A percentile compares a stretch with the other conserved stretches of the same genome.
These are phyloP conservation scores for Rhagophthalmus giganteus DNA, from an alignment of 2,888 invertebrate species.

Conservation along the genomic window DNA sequence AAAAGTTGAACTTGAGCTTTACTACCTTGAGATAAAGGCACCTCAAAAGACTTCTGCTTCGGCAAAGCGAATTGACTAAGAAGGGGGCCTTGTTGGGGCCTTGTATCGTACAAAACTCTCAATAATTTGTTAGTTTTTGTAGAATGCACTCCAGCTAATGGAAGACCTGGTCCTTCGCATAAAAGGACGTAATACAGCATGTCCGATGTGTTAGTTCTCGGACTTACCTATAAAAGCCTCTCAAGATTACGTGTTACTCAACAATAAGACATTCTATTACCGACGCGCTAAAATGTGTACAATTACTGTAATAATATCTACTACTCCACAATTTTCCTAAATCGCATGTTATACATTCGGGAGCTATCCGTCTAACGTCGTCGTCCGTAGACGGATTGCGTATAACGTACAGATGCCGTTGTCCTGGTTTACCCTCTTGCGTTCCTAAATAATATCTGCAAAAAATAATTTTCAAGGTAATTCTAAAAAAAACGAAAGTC, in stretches of 20 bases:
- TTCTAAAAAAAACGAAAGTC: too few species aligned
- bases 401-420: slow-evolving; percentile 85
- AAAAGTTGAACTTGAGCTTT: slow-evolving; percentile 85
- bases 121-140: slow-evolving; percentile 75
- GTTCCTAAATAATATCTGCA: slow-evolving; percentile 65
- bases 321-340: slow-evolving; percentile 75
- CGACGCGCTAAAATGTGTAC: slow-evolving; percentile 81
- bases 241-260: not conserved
- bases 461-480: too few species aligned
- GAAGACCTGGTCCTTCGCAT: slow-evolving; percentile 91
- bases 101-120: slow-evolving; percentile 76
- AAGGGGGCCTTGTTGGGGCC: slow-evolving; percentile 68
- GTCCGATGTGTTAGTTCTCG: slow-evolving; percentile 42
- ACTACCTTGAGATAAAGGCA: slow-evolving; percentile 82
- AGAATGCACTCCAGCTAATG: slow-evolving; percentile 78
- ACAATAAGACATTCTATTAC: slow-evolving; percentile 56
- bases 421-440: slow-evolving; percentile 80
- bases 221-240: slow-evolving; percentile 47
- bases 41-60: slow-evolving; percentile 78
- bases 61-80: slow-evolving; percentile 81
- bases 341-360: slow-evolving; percentile 87
- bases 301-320: slow-evolving; percentile 79
- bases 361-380: slow-evolving; percentile 68
- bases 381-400: slow-evolving; percentile 73
- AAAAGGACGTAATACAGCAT: slow-evolving; percentile 72